Percentiles rank a stretch among this genome's conserved stretches.
Conservation (phyloP, 2,797 vertebrate species). For the Leptatherina wallacei region DNA sequence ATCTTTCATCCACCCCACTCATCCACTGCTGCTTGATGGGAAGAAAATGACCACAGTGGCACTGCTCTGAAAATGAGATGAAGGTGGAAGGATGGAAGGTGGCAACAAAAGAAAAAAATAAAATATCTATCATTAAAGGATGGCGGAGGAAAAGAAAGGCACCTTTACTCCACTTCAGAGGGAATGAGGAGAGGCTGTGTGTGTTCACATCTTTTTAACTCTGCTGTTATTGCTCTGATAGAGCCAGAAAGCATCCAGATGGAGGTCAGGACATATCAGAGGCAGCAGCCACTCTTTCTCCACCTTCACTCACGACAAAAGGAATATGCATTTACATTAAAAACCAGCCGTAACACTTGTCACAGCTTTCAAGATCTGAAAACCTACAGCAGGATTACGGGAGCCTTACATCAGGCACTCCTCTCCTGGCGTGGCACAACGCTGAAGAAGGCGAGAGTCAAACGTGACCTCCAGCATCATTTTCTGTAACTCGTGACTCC, state of each 20-base stretch:
- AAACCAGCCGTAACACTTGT: conserved; percentile 8
- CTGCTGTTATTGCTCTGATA: not conserved
- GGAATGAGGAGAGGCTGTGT: conserved; percentile 8
- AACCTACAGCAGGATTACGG: conserved; percentile 33
- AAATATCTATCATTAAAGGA: conserved; percentile 60
- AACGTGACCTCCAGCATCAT: conserved; percentile 33
- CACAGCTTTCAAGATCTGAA: conserved; percentile 43
- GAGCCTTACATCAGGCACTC: conserved; percentile 66
- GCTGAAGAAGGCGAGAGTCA: conserved; percentile 36
- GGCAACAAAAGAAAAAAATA: conserved; percentile 22
- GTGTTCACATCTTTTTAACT: not conserved
- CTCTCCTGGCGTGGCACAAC: conserved; percentile 16
- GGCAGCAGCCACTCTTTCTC: conserved; percentile 6
- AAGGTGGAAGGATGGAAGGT: not conserved
- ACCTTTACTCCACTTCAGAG: conserved; percentile 25
- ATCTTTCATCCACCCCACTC: conserved; percentile 18
- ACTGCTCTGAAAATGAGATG: conserved; percentile 16
- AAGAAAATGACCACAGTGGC: conserved; percentile 49
- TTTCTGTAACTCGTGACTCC: conserved; percentile 19
- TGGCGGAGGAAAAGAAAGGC: conserved; percentile 13
- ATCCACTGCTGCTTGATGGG: conserved; percentile 37
- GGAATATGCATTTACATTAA: conserved; percentile 33
- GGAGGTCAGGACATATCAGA: not conserved
- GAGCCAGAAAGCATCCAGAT: not conserved
- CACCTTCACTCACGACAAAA: not conserved